Conservation (phyloP, 2,113 vertebrate species). For the Rhinopomastus cyanomelas region DNA sequence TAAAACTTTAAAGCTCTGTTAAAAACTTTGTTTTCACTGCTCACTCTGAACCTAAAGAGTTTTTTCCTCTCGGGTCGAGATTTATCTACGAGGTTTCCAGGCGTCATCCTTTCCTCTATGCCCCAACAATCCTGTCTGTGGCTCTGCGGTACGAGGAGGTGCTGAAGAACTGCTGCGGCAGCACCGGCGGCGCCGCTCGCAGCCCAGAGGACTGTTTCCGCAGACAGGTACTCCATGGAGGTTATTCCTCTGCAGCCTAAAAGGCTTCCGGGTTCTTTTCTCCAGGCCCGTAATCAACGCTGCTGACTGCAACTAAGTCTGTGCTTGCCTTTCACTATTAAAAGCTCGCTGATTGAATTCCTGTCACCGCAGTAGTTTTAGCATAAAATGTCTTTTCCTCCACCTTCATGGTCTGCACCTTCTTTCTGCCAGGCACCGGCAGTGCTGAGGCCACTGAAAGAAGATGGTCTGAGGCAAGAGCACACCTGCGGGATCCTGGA, state of each 20-base stretch:
- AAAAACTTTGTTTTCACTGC: no score
- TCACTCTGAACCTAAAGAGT: not conserved
- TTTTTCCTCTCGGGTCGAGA: not conserved
- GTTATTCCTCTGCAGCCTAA: not conserved
- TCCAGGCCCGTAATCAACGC: not conserved
- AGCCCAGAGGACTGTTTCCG: slow-evolving; percentile 53
- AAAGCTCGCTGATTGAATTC: not conserved
- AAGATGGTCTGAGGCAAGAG: slow-evolving; percentile 39
- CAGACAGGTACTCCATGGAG: slow-evolving; percentile 30
- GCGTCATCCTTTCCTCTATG: slow-evolving; percentile 55
- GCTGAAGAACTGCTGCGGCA: slow-evolving; percentile 59
- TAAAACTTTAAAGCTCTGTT: no score
- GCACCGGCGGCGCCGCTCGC: not conserved
- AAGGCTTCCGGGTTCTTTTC: no score
- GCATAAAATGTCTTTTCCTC: not conserved
- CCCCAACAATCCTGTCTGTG: not conserved
- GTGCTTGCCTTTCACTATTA: not conserved
- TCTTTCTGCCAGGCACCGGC: slow-evolving; percentile 30
- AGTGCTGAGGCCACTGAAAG: slow-evolving; percentile 51
- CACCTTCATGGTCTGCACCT: not conserved
- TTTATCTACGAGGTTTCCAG: slow-evolving; percentile 59
- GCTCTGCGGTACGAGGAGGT: slow-evolving; percentile 35
- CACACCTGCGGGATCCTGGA: slow-evolving; percentile 48
- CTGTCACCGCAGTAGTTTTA: fast-evolving
- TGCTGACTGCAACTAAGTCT: no score